These are phyloP conservation scores for Leptopilina clavipes DNA, from an alignment of 1,140 invertebrate species.

Conservation along the genomic window DNA sequence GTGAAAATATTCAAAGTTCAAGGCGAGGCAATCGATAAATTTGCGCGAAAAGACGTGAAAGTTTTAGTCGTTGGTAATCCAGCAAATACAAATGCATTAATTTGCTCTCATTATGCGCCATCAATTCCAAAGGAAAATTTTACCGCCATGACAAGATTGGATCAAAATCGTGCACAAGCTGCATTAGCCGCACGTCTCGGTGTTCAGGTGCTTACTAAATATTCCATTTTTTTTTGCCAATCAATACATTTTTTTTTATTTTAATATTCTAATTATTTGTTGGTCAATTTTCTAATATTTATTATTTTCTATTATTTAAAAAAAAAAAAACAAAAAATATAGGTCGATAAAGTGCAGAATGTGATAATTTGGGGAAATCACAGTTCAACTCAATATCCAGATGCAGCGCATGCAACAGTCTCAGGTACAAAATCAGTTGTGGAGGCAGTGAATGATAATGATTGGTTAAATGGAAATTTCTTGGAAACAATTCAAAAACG, in stretches of 20 bases:
- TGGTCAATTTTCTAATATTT: constrained; percentile 4
- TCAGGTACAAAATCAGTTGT: constrained; percentile 77
- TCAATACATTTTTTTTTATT: neutral
- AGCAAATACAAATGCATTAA: constrained; percentile 98
- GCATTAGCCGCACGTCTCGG: constrained; percentile 84
- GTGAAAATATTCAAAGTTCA: constrained; percentile 98
- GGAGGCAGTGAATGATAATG: constrained; percentile 87
- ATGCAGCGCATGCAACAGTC: constrained; percentile 91
- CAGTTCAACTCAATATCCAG: constrained; percentile 98
- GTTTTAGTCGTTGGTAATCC: constrained; percentile 99
- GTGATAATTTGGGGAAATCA: constrained; percentile 99
- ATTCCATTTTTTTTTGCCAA: neutral
- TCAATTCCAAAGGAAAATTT: constrained; percentile 98
- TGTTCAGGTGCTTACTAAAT: constrained; percentile 65
- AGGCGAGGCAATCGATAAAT: constrained; percentile 94
- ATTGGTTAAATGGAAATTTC: constrained; percentile 89
- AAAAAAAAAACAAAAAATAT: no score
- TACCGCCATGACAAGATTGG: constrained; percentile 97
- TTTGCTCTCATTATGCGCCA: constrained; percentile 97
- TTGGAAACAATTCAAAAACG: constrained; percentile 96
- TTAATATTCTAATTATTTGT: constrained; percentile 5
- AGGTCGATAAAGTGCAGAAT: constrained; percentile 88
- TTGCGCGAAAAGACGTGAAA: constrained; percentile 96
- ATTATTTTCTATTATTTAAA: neutral
- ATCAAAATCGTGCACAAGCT: constrained; percentile 96